A percentile compares a stretch with the other conserved stretches of the same genome.
Evolutionary conservation across 2,888 invertebrate species (phyloP).

Genomic region (Coelinius sp.): DNA sequence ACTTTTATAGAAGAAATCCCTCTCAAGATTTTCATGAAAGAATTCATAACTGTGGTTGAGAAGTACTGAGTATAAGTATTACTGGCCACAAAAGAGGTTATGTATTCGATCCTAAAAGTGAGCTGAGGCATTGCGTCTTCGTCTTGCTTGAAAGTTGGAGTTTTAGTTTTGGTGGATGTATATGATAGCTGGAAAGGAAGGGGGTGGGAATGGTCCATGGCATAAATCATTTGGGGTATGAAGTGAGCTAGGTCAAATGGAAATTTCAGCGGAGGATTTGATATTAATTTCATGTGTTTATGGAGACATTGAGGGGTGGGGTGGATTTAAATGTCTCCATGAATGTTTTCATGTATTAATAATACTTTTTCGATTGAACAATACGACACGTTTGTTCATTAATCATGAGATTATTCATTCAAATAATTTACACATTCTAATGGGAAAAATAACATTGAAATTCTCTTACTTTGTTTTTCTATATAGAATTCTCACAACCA

Average conservation of each 20-base stretch:
- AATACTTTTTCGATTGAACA: too few species aligned
- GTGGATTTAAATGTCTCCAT: neutral
- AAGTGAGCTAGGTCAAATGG: conserved; percentile 1
- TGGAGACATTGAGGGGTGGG: neutral
- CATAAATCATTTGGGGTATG: neutral
- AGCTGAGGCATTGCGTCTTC: conserved; percentile 4
- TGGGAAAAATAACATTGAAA: too few species aligned
- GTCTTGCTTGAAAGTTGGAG: neutral
- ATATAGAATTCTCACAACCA: neutral
- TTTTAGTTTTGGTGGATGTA: neutral
- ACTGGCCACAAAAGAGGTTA: conserved; percentile 48
- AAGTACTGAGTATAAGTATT: neutral
- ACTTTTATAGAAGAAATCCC: conserved; percentile 57
- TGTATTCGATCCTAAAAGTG: conserved; percentile 35
- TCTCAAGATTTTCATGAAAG: conserved; percentile 61
- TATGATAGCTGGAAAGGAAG: neutral
- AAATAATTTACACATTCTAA: neutral
- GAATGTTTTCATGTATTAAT: neutral
- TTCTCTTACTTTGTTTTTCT: neutral
- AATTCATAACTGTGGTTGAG: conserved; percentile 65
- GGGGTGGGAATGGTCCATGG: neutral
- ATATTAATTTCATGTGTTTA: conserved; percentile 2
- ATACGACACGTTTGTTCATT: too few species aligned
- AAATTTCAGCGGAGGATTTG: conserved; percentile 5
- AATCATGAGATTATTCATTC: neutral